Percentiles rank a stretch among this genome's conserved stretches.
Conservation (phyloP, 2,888 invertebrate genomes). For the Drosophila helvetica region DNA sequence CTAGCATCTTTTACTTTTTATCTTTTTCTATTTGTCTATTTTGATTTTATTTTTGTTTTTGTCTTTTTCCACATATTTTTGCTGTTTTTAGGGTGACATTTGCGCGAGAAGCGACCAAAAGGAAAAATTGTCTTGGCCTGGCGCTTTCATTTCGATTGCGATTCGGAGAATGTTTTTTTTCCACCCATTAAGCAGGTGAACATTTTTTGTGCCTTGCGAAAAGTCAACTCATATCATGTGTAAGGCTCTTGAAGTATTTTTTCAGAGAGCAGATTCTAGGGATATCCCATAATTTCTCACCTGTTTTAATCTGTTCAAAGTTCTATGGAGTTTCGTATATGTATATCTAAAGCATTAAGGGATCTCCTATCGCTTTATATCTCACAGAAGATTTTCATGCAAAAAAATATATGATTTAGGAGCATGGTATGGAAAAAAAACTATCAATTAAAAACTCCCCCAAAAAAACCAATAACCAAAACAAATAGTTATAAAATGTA, state of each 20-base stretch:
- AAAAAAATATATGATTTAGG: too few relatives aligned
- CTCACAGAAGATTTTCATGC: too few relatives aligned
- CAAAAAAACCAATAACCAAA: not conserved
- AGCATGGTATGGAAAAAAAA: too few relatives aligned
- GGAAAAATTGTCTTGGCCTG: conserved; percentile 56
- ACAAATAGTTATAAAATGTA: not conserved
- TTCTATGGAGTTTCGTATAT: not conserved
- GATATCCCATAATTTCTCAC: not conserved
- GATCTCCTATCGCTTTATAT: too few relatives aligned
- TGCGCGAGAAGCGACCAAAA: conserved; percentile 53
- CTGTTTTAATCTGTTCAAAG: not conserved
- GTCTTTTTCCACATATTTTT: conserved; percentile 68
- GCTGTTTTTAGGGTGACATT: conserved; percentile 80
- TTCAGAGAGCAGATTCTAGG: not conserved
- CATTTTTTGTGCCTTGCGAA: conserved; percentile 1
- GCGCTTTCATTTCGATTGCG: conserved; percentile 48
- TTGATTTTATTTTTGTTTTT: conserved; percentile 48
- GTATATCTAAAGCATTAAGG: not conserved
- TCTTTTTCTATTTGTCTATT: conserved; percentile 36
- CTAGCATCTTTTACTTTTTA: conserved; percentile 21
- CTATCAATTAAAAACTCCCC: not conserved
- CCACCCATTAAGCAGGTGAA: conserved; percentile 47
- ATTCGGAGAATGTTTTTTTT: conserved; percentile 33
- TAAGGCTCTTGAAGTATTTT: not conserved
- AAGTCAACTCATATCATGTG: not conserved